A percentile compares a stretch with the other conserved stretches of the same genome.
phyloP scores from a whole-genome alignment of 2,888 invertebrate species.

The Drosophila fulvimacula region DNA sequence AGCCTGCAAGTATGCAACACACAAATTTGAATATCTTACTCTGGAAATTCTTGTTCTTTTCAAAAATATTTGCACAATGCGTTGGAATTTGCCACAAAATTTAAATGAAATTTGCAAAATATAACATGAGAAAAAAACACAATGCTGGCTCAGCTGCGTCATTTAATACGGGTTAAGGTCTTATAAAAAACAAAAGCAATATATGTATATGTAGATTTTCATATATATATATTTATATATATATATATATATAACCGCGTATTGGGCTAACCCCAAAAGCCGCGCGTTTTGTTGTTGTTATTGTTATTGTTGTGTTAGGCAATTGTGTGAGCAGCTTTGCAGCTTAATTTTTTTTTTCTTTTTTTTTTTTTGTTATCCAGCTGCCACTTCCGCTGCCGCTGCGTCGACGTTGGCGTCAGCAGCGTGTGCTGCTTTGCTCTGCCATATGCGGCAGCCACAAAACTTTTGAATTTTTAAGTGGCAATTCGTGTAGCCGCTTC shows the following conservation, averaged over 20 bases:
- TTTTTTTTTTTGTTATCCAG: conserved; percentile 13
- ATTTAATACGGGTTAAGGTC: conserved; percentile 72
- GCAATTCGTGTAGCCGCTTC: conserved; percentile 77
- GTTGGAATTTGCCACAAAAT: conserved; percentile 61
- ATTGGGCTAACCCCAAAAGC: conserved; percentile 66
- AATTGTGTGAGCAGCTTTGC: conserved; percentile 47
- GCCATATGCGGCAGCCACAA: conserved; percentile 75
- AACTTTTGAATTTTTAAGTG: conserved; percentile 80
- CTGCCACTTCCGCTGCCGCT: conserved; percentile 37
- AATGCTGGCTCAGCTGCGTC: conserved; percentile 33
- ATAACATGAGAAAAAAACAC: conserved; percentile 4
- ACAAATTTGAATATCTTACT: conserved; percentile 9
- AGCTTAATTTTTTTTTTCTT: conserved; percentile 9
- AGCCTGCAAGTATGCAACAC: conserved; percentile 39
- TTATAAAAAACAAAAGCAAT: conserved; percentile 9
- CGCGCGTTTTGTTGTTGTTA: conserved; percentile 67
- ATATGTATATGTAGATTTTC: conserved; percentile 1
- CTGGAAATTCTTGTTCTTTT: conserved; percentile 33
- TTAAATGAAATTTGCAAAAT: conserved; percentile 59
- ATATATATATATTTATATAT: conserved; percentile 2
- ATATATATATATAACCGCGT: conserved; percentile 44
- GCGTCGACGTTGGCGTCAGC: conserved; percentile 24
- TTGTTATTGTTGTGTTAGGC: conserved; percentile 55
- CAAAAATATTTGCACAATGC: conserved; percentile 61
- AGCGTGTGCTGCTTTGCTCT: conserved; percentile 33